phyloP scores from a whole-genome alignment of 1,140 invertebrate genomes.

The Spodoptera litura region DNA sequence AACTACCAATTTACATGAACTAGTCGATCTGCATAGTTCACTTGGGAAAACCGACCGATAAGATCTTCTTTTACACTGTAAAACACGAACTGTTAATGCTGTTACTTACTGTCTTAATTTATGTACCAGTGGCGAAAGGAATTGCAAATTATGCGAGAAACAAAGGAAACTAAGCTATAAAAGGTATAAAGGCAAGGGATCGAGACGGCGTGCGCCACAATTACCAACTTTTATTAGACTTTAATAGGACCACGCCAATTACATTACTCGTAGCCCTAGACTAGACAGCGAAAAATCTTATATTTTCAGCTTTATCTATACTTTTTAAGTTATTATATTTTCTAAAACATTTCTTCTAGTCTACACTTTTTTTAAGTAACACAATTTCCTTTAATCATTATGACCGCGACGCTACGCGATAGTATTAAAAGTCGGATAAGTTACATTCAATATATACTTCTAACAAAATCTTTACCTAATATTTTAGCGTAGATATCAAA shows the following conservation, averaged over 20 bases:
- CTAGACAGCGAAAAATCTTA: neutral
- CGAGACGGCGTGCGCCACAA: neutral
- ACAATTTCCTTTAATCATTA: too few species aligned
- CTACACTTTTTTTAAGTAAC: too few species aligned
- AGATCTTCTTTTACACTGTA: neutral
- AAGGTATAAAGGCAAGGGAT: neutral
- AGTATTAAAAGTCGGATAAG: too few species aligned
- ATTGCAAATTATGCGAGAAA: constrained; percentile 31
- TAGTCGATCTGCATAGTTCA: too few species aligned
- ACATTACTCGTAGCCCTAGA: constrained; percentile 5
- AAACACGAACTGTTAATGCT: constrained; percentile 6
- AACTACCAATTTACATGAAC: too few species aligned
- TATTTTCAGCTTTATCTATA: neutral
- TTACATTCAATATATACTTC: too few species aligned
- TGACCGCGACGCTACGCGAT: too few species aligned
- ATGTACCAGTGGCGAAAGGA: constrained; percentile 23
- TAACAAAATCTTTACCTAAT: too few species aligned
- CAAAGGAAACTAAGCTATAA: constrained; percentile 28
- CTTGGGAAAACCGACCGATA: neutral
- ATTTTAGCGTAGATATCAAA: too few species aligned
- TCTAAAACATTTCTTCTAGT: too few species aligned
- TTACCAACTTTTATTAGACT: constrained; percentile 38
- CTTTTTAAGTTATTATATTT: too few species aligned
- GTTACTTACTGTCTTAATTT: constrained; percentile 30
- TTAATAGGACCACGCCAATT: constrained; percentile 33